phyloP scores from a whole-genome alignment of 1,140 invertebrate species.

The Varroa destructor region DNA sequence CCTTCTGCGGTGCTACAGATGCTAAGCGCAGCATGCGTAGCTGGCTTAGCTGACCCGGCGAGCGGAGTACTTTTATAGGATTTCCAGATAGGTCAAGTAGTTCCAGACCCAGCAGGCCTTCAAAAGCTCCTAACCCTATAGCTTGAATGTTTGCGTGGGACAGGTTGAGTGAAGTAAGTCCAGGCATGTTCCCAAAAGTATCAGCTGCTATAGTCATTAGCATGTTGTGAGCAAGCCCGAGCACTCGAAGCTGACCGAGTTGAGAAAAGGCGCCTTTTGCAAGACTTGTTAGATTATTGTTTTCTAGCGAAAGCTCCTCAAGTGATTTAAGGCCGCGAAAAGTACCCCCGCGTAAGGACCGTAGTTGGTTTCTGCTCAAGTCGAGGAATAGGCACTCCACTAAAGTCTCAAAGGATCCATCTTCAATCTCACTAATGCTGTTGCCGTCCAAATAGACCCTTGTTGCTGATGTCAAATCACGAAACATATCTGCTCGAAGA shows the following conservation, averaged over 20 bases:
- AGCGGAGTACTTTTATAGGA: slow-evolving; percentile 43
- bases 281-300: slow-evolving; percentile 46
- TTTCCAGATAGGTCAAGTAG: slow-evolving; percentile 52
- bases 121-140: slow-evolving; percentile 33
- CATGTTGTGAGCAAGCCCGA: slow-evolving; percentile 53
- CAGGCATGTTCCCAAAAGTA: slow-evolving; percentile 56
- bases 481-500: slow-evolving; percentile 56
- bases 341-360: slow-evolving; percentile 37
- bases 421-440: slow-evolving; percentile 60
- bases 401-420: slow-evolving; percentile 60
- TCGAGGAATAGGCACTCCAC: slow-evolving; percentile 53
- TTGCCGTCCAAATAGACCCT: slow-evolving; percentile 69
- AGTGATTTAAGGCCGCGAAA: slow-evolving; percentile 56
- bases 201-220: slow-evolving; percentile 60
- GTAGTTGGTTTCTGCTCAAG: slow-evolving; percentile 38
- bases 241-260: slow-evolving; percentile 47
- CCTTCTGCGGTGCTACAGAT: background rate
- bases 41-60: slow-evolving; percentile 12
- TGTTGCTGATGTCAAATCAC: slow-evolving; percentile 57
- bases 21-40: slow-evolving; percentile 8
- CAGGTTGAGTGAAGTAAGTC: slow-evolving; percentile 47
- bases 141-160: slow-evolving; percentile 36
- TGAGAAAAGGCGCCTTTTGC: slow-evolving; percentile 49
- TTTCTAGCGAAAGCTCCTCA: slow-evolving; percentile 51
- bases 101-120: slow-evolving; percentile 33